Evolutionary conservation across 1,140 invertebrate species (phyloP), one percentile per base, ranked within the genome.

Genomic region (Brachionus manjavacas): DNA sequence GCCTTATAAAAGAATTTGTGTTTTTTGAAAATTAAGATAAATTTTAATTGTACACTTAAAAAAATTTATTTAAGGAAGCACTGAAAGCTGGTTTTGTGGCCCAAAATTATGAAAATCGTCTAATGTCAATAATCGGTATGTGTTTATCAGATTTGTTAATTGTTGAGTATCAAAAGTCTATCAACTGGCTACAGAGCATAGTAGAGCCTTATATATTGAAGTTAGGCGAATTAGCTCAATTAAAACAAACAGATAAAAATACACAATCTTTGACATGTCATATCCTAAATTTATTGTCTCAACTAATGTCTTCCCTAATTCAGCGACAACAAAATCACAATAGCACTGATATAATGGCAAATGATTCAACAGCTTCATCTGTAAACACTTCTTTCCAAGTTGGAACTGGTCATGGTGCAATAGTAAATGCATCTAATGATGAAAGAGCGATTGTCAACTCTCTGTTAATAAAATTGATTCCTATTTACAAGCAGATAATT

Each of bases 81-180:
- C 64, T 81, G 16, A 68, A 60, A 41, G 20, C 52, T 28, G 35
- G 52, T 23, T 28, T 20, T 43, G 52, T 81, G 20, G 79, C 79
- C 52, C 79, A 81, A 43, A 81, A 81, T 20, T 81, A 81, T 46
- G 79, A 81, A 35, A 68, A 41, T 20, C 79, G 79, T 81, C 25
- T 81, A 1, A 81, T 81, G 79, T 81, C 79, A 60, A 81, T 81
- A 35, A 81, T 81, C 14, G 79, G 79, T 6, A 60, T 81, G 52
- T 81, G 79, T 46, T 39, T 81, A 16, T 81, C 79, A 81, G 79
- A 81, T 46, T 81, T 81, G 39, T 16, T 81, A 8, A 60, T 20
- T 39, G 39, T 60, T 23, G 79, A 81, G 8, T 64, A 60, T 23
- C 52, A 68, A 60, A 23, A 55, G 9, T 39, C 79, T 41, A 64